These are phyloP conservation scores for Reticulitermes lucifugus DNA, from an alignment of 2,888 invertebrate species.

Conservation along the genomic window DNA sequence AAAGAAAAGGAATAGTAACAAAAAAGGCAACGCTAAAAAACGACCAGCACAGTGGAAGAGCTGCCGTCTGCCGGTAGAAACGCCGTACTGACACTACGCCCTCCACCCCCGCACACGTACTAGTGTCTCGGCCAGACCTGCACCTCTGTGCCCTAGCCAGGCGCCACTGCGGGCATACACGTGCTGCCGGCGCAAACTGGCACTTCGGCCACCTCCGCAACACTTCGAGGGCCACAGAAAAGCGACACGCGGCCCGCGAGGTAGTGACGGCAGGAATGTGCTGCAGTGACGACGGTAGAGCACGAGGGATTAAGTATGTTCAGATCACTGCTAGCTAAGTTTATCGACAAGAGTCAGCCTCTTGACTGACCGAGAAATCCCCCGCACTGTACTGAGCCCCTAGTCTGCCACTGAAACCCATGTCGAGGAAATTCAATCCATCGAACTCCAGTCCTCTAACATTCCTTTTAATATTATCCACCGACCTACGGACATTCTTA, in stretches of 20 bases:
- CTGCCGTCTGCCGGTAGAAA: slow-evolving; percentile 14
- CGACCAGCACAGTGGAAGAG: not conserved
- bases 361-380: too few species aligned
- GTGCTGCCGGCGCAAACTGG: not conserved
- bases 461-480: not conserved
- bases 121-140: not conserved
- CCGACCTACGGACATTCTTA: too few species aligned
- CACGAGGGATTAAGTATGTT: too few species aligned
- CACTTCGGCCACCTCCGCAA: slow-evolving; percentile 1
- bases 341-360: too few species aligned
- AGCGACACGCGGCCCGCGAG: too few species aligned
- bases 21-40: not conserved
- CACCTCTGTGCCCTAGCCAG: not conserved
- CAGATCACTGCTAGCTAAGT: too few species aligned
- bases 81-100: not conserved
- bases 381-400: too few species aligned
- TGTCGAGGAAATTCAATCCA: too few species aligned
- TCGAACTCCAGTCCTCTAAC: not conserved
- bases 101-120: not conserved
- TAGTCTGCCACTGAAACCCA: too few species aligned
- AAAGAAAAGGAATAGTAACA: slow-evolving; percentile 4
- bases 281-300: too few species aligned
- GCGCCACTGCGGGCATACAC: not conserved
- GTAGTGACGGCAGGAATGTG: too few species aligned
- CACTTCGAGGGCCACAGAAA: not conserved